phyloP scores from a whole-genome alignment of 2,888 invertebrate genomes.

The Drosophila kokeensis region DNA sequence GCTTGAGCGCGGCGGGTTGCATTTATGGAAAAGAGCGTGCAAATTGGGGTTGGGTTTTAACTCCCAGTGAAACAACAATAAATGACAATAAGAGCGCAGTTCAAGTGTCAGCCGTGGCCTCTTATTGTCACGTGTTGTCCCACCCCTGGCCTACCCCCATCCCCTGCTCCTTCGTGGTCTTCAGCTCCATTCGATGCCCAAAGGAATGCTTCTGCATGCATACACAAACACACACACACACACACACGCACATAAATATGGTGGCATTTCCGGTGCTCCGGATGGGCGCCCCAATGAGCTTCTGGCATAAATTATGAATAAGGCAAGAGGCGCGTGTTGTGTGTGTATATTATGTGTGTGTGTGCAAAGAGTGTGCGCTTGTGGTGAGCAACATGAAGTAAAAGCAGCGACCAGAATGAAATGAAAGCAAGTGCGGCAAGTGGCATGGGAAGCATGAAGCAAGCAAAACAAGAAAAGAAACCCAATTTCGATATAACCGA shows the following conservation, averaged over 20 bases:
- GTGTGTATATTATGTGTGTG: constrained; percentile 19
- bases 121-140: constrained; percentile 78
- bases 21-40: constrained; percentile 75
- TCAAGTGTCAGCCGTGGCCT: constrained; percentile 80
- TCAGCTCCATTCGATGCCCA: constrained; percentile 64
- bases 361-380: constrained; percentile 47
- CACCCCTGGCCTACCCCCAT: constrained; percentile 23
- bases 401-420: constrained; percentile 67
- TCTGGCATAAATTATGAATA: constrained; percentile 82
- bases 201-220: constrained; percentile 62
- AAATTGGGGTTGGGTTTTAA: constrained; percentile 71
- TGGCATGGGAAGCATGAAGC: constrained; percentile 17
- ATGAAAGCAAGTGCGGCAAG: constrained; percentile 74
- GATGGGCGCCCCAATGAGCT: constrained; percentile 69
- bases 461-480: constrained; percentile 23
- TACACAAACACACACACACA: constrained; percentile 30
- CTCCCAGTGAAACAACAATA: constrained; percentile 63
- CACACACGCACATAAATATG: constrained; percentile 64
- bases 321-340: constrained; percentile 63
- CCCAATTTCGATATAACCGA: constrained; percentile 25
- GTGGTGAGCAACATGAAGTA: constrained; percentile 73
- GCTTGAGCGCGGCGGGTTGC: constrained; percentile 59
- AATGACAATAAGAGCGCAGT: constrained; percentile 79
- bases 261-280: constrained; percentile 74
- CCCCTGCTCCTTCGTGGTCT: background rate